Evolutionary conservation across 2,797 vertebrate genomes (phyloP), one percentile per base, ranked within the genome.

Genomic region (Myotis daubentonii): DNA sequence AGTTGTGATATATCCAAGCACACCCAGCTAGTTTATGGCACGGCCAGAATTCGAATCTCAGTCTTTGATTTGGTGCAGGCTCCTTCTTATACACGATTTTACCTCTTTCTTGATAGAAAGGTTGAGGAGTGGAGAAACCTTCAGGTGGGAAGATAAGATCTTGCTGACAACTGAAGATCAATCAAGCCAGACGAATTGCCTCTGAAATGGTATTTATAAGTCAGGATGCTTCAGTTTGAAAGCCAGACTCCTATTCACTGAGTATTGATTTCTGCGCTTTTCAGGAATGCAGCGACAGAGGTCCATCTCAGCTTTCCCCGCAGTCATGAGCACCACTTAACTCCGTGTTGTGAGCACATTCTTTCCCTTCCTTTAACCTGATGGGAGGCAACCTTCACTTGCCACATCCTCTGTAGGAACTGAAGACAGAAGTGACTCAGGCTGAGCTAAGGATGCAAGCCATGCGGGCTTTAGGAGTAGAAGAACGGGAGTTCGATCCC

Each of bases 251-350:
- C 65, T 76, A 22, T 55, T 92, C 47, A 83, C 47, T 2, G 20
- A 33, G 22, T 94, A 92, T 90, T 86, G 95, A 93, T 93, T 85
- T 93, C 51, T 85, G 49, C 11, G 82, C 85, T 93, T 94, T 95
- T 89, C 65, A 86, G 92, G 87, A 93, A 89, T 33, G 30, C 51
- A n/a, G 70, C 44, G 30, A 68, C 68, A 57, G 66, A 65, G 23
- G 78, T 49, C 51, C 49, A 6, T n/a, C 70, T 72, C 41, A 25
- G 30, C 89, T 91, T 76, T 89, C 80, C 71, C 80, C 10, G 36
- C 33, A 74, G 33, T 82, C 2, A 0, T 47, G 62, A 75, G 19
- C 8, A 62, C 13, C 36, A 23, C 71, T 93, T 65, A 84, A 33
- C 33, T 68, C 4, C 2, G 16, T 38, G 20, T 13, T 72, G 30